Percentiles rank a stretch among this genome's conserved stretches.
Evolutionary conservation across 2,797 vertebrate species (phyloP).

Genomic region (Malacoraja senta): DNA sequence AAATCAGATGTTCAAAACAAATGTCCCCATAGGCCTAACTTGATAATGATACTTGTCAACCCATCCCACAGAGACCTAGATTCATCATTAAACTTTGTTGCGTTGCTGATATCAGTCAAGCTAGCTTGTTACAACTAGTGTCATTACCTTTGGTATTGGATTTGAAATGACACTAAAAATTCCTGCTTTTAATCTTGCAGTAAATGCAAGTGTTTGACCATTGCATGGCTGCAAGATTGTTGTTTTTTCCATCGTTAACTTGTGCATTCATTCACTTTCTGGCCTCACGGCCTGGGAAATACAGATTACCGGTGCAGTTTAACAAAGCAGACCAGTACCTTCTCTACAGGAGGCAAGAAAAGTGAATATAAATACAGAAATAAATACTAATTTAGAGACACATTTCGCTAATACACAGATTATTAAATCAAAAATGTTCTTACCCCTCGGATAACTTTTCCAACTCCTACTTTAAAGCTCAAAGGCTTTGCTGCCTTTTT

Average conservation of each 20-base stretch:
- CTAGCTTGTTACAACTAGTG: not conserved
- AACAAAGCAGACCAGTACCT: not conserved
- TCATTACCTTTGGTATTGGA: not conserved
- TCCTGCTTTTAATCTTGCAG: not conserved
- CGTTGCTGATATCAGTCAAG: not conserved
- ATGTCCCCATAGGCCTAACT: not conserved
- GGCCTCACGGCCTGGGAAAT: not conserved
- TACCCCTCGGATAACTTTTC: constrained; percentile 89
- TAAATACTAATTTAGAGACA: not conserved
- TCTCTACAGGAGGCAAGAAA: not conserved
- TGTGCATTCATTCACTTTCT: not conserved
- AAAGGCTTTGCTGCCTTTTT: constrained; percentile 86
- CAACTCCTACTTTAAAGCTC: constrained; percentile 84
- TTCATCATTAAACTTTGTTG: not conserved
- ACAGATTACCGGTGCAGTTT: not conserved
- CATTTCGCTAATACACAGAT: not conserved
- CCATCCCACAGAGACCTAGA: not conserved
- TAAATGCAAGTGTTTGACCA: not conserved
- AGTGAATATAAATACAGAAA: constrained; percentile 1
- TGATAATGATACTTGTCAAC: not conserved
- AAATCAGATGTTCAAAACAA: not conserved
- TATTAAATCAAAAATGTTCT: constrained; percentile 48
- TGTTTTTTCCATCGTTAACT: too few relatives aligned
- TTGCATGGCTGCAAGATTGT: not conserved
- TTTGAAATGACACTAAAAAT: not conserved